These are phyloP conservation scores for Apamea crenata DNA, from an alignment of 2,888 invertebrate species.

Conservation along the genomic window DNA sequence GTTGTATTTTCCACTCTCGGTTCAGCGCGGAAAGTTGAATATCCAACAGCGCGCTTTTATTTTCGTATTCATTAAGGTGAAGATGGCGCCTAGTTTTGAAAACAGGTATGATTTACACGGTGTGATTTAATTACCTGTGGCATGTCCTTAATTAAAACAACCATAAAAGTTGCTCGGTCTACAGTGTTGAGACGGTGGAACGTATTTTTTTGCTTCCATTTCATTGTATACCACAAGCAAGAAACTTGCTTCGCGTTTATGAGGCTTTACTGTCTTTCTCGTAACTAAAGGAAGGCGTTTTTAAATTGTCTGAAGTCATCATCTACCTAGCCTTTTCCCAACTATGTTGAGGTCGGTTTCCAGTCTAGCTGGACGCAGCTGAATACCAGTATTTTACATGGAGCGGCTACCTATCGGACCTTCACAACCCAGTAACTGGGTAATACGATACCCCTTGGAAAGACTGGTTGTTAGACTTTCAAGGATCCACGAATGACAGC, in stretches of 20 bases:
- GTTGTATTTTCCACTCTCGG: neutral
- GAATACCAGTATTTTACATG: too few species aligned
- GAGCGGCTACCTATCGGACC: too few species aligned
- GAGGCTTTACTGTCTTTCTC: neutral
- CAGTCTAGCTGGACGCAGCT: too few species aligned
- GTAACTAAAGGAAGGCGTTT: neutral
- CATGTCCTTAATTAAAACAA: neutral
- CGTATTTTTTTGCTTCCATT: neutral
- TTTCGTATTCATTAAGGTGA: neutral
- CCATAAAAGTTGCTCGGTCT: neutral
- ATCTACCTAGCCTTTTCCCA: too few species aligned
- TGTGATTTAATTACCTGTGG: neutral
- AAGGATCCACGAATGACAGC: too few species aligned
- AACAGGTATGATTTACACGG: neutral
- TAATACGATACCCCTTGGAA: too few species aligned
- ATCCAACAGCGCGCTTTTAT: neutral
- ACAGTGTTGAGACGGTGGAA: too few species aligned
- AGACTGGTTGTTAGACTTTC: too few species aligned
- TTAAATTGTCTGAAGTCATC: neutral
- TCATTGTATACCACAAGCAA: neutral
- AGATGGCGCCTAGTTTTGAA: neutral
- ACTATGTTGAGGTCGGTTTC: too few species aligned
- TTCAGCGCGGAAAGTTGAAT: neutral
- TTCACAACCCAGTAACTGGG: too few species aligned
- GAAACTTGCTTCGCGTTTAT: neutral